Conservation (phyloP, 2,113 vertebrate genomes). For the Protobothrops flavoviridis region DNA sequence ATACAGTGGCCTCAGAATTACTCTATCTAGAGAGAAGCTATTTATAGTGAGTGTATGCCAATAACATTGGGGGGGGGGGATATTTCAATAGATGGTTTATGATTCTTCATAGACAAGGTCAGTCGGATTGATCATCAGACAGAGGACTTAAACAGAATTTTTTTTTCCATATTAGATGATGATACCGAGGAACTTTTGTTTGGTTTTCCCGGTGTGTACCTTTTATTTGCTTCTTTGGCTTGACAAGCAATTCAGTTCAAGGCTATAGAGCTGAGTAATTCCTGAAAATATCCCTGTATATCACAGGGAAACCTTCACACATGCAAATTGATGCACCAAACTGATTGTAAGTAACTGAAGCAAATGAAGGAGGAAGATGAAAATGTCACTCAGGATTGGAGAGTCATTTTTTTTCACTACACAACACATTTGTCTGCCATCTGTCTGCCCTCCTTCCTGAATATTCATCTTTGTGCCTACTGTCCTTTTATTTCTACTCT, state of each 20-base stretch:
- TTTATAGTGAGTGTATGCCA: neutral
- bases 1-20: neutral
- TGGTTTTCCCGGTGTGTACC: neutral
- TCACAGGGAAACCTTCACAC: neutral
- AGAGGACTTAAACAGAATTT: neutral
- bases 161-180: neutral
- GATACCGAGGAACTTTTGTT: neutral
- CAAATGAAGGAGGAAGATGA: neutral
- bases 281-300: neutral
- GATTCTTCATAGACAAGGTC: neutral
- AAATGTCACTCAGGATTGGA: slow-evolving; percentile 2
- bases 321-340: neutral
- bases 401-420: slow-evolving; percentile 8
- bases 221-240: neutral
- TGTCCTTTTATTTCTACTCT: slow-evolving; percentile 38
- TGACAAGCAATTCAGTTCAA: neutral
- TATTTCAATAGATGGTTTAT: neutral
- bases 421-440: slow-evolving; percentile 44
- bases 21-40: neutral
- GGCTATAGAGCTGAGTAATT: neutral
- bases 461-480: slow-evolving; percentile 35
- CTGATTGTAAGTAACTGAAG: neutral
- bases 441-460: slow-evolving; percentile 51
- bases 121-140: neutral
- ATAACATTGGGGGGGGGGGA: neutral